A percentile compares a stretch with the other conserved stretches of the same genome.
Evolutionary conservation across 2,797 vertebrate species (phyloP).

Genomic region (Trachops cirrhosus): DNA sequence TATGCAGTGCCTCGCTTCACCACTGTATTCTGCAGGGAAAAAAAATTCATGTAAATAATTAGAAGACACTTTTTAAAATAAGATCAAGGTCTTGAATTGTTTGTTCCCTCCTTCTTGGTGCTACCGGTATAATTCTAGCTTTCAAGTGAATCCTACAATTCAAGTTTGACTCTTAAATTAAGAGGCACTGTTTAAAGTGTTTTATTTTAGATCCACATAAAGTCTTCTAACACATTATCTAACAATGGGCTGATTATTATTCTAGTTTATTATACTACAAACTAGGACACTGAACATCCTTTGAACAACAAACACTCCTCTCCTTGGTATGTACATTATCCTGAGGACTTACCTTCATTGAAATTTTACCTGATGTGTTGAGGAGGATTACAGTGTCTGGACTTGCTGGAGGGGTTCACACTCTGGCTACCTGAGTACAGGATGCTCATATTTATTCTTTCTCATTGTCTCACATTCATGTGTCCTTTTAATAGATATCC

Average conservation of each 20-base stretch:
- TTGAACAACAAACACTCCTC: background rate
- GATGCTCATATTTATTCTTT: slow-evolving; percentile 55
- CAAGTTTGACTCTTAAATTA: slow-evolving; percentile 43
- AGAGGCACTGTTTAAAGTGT: background rate
- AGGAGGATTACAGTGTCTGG: background rate
- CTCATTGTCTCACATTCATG: slow-evolving; percentile 38
- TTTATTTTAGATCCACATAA: slow-evolving; percentile 40
- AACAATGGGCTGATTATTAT: background rate
- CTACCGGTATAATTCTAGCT: slow-evolving; percentile 9
- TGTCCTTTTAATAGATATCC: slow-evolving; percentile 62
- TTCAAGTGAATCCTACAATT: background rate
- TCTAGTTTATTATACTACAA: slow-evolving; percentile 30
- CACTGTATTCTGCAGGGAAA: background rate
- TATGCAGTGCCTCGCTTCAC: background rate
- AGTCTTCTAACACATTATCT: background rate
- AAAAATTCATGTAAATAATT: background rate
- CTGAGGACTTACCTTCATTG: slow-evolving; percentile 17
- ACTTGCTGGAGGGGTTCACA: background rate
- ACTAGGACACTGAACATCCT: background rate
- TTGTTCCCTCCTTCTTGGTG: background rate
- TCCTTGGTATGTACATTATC: slow-evolving; percentile 11
- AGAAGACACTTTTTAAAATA: background rate
- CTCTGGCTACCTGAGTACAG: background rate
- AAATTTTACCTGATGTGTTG: background rate
- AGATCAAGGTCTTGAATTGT: background rate